Evolutionary conservation across 35 echinoderm and acorn worm species (phyloP).

Genomic region (Lytechinus pictus): DNA sequence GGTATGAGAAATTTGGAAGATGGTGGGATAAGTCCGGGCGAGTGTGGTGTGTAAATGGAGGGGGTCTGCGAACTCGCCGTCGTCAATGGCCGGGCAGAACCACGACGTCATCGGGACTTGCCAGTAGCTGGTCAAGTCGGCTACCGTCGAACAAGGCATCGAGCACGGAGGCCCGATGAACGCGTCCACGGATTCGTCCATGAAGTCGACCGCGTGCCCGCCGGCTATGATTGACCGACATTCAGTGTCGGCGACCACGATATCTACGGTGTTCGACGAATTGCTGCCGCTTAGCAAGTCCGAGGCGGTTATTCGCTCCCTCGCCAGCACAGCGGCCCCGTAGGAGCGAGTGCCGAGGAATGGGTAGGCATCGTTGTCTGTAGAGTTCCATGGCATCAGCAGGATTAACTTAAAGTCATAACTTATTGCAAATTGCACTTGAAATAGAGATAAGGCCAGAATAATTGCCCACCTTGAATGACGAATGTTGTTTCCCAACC

Average conservation of each 20-base stretch:
- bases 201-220: conserved; percentile 70
- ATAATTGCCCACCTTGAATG: neutral
- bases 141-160: conserved; percentile 63
- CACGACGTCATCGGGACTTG: conserved; percentile 75
- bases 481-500: neutral
- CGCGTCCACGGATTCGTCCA: conserved; percentile 58
- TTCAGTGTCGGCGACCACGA: conserved; percentile 62
- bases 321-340: conserved; percentile 67
- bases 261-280: conserved; percentile 22
- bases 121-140: conserved; percentile 71
- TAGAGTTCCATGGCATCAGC: conserved; percentile 68
- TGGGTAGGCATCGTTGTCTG: conserved; percentile 59
- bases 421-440: conserved; percentile 31
- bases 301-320: conserved; percentile 33
- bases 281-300: conserved; percentile 38
- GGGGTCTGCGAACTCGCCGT: conserved; percentile 37
- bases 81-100: conserved; percentile 72
- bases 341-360: conserved; percentile 63
- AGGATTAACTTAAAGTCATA: conserved; percentile 57
- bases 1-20: conserved; percentile 54
- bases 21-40: conserved; percentile 68
- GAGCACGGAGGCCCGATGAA: conserved; percentile 80
- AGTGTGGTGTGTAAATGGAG: conserved; percentile 46
- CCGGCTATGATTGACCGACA: conserved; percentile 69
- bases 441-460: neutral